Conservation (phyloP, 2,797 vertebrate genomes). For the Fistularia tabacaria region DNA sequence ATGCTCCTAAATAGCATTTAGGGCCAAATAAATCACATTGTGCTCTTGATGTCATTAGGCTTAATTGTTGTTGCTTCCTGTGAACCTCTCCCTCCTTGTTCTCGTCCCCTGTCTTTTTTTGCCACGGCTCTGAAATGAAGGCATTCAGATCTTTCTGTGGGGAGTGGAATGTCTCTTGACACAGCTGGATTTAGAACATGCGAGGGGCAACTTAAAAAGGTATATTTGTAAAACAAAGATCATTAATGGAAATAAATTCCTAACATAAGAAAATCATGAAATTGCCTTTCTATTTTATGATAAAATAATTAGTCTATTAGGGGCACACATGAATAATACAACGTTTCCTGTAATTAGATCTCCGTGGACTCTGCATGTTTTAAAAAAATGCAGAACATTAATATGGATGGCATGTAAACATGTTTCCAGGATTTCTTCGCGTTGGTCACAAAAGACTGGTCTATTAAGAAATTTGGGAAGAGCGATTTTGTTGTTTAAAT, state of each 20-base stretch:
- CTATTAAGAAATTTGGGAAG: constrained; percentile 70
- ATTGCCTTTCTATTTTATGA: constrained; percentile 63
- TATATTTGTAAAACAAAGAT: constrained; percentile 77
- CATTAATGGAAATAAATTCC: constrained; percentile 75
- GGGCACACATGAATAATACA: constrained; percentile 72
- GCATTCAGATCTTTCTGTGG: constrained; percentile 41
- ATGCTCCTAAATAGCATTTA: constrained; percentile 56
- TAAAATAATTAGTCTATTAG: constrained; percentile 79
- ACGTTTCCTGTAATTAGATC: constrained; percentile 73
- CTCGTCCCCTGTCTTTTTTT: background rate
- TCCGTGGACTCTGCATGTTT: constrained; percentile 70
- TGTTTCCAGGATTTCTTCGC: constrained; percentile 68
- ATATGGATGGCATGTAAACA: constrained; percentile 70
- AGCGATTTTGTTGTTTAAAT: constrained; percentile 72
- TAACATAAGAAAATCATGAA: constrained; percentile 65
- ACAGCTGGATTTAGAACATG: constrained; percentile 43
- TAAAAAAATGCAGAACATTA: constrained; percentile 72
- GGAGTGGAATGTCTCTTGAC: constrained; percentile 32
- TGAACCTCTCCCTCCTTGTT: background rate
- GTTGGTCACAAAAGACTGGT: constrained; percentile 63
- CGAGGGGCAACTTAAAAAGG: constrained; percentile 59
- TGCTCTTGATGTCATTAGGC: constrained; percentile 49
- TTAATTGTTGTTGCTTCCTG: constrained; percentile 44
- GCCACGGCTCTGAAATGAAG: constrained; percentile 27
- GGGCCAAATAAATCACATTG: constrained; percentile 52